A percentile compares a stretch with the other conserved stretches of the same genome.
Conservation (phyloP, 2,797 vertebrate genomes). For the Melanogrammus aeglefinus region DNA sequence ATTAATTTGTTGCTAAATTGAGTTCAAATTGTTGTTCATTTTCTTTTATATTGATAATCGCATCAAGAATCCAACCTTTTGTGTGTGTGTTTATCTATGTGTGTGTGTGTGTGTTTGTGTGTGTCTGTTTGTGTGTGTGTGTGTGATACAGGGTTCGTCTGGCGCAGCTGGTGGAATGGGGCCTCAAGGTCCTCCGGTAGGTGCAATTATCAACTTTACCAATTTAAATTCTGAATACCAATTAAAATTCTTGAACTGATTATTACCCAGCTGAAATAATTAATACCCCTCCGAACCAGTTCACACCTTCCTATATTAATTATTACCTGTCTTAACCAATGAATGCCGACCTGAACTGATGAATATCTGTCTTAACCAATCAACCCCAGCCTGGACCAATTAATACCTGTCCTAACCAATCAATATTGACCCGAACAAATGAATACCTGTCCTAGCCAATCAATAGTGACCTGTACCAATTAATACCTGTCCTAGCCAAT, state of each 20-base stretch:
- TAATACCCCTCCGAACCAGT: neutral
- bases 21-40: neutral
- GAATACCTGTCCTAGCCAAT: neutral
- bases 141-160: constrained; percentile 75
- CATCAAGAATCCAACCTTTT: neutral
- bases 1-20: neutral
- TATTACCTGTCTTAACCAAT: neutral
- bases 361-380: neutral
- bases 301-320: neutral
- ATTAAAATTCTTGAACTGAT: neutral
- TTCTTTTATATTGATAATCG: neutral
- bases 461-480: no score
- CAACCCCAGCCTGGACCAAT: neutral
- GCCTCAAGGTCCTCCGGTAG: constrained; percentile 76
- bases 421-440: no score
- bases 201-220: constrained; percentile 25
- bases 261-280: neutral
- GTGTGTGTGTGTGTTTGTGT: constrained; percentile 9
- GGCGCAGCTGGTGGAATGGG: constrained; percentile 86
- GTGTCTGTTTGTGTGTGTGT: constrained; percentile 7
- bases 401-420: neutral
- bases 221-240: constrained; percentile 30
- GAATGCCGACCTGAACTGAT: neutral
- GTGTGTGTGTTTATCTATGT: constrained; percentile 5
- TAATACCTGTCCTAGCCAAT: no score